phyloP scores from a whole-genome alignment of 2,113 vertebrate species.

The Poecilia latipinna region DNA sequence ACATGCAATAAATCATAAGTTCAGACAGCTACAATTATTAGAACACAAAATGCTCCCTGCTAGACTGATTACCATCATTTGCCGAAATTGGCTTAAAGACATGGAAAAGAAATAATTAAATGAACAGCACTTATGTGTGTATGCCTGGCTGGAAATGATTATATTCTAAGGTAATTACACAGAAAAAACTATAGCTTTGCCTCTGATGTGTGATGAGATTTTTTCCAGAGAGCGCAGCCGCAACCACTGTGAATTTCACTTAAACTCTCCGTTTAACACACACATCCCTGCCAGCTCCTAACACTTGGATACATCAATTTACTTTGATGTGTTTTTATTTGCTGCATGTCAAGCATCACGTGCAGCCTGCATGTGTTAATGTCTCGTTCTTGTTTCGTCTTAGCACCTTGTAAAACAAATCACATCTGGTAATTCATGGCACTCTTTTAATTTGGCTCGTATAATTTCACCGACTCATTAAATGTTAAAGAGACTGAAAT shows the following conservation, averaged over 20 bases:
- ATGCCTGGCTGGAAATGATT: conserved; percentile 28
- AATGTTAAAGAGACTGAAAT: conserved; percentile 19
- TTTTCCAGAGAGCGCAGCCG: conserved; percentile 6
- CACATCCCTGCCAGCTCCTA: conserved; percentile 18
- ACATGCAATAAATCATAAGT: conserved; percentile 67
- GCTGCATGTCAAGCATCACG: conserved; percentile 30
- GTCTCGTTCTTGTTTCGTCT: conserved; percentile 12
- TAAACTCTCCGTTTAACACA: conserved; percentile 30
- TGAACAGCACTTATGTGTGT: conserved; percentile 5
- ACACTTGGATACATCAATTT: conserved; percentile 28
- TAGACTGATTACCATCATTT: conserved; percentile 43
- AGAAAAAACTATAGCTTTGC: conserved; percentile 33
- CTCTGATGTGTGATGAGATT: conserved; percentile 35
- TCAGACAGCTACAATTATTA: conserved; percentile 61
- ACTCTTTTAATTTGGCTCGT: conserved; percentile 14
- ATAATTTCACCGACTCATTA: conserved; percentile 19
- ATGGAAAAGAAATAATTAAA: conserved; percentile 12
- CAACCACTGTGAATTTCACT: conserved; percentile 34
- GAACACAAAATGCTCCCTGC: conserved; percentile 35
- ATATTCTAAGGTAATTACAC: conserved; percentile 34
- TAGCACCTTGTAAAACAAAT: conserved; percentile 27
- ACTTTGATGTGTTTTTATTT: conserved; percentile 61
- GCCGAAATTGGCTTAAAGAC: conserved; percentile 42
- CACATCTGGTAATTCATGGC: conserved; percentile 22
- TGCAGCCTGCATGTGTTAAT: conserved; percentile 2